These are phyloP conservation scores for Babyrousa celebensis DNA, from an alignment of 2,797 vertebrate species.

Conservation along the genomic window DNA sequence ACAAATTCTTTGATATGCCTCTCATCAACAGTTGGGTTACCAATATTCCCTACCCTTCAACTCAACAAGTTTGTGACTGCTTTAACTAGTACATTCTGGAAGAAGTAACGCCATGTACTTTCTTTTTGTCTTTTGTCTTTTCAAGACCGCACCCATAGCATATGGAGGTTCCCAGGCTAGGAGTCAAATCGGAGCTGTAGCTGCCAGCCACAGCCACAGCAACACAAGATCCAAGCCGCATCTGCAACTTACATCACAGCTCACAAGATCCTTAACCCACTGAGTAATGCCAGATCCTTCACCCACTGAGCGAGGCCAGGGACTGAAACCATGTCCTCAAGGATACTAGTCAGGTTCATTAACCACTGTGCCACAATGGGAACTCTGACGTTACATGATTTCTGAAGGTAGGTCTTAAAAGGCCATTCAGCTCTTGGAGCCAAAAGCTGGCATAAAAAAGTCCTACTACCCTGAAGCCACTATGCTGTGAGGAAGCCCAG, in stretches of 20 bases:
- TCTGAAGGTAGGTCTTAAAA: slow-evolving; percentile 32
- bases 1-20: neutral
- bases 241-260: no score
- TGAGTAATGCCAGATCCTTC: no score
- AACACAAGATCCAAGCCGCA: no score
- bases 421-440: neutral
- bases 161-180: no score
- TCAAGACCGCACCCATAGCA: no score
- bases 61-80: neutral
- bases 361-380: no score
- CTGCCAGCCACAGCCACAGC: no score
- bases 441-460: neutral
- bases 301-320: no score
- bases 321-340: no score
- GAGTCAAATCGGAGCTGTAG: no score
- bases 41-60: neutral
- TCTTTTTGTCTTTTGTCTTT: neutral
- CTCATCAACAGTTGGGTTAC: neutral
- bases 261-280: no score
- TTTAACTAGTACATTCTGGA: slow-evolving; percentile 22
- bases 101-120: neutral
- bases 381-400: neutral
- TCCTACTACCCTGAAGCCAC: neutral
- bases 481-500: neutral
- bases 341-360: no score